Evolutionary conservation across 2,888 invertebrate species (phyloP), one percentile per base, ranked within the genome.

Genomic region (Lysandra coridon): DNA sequence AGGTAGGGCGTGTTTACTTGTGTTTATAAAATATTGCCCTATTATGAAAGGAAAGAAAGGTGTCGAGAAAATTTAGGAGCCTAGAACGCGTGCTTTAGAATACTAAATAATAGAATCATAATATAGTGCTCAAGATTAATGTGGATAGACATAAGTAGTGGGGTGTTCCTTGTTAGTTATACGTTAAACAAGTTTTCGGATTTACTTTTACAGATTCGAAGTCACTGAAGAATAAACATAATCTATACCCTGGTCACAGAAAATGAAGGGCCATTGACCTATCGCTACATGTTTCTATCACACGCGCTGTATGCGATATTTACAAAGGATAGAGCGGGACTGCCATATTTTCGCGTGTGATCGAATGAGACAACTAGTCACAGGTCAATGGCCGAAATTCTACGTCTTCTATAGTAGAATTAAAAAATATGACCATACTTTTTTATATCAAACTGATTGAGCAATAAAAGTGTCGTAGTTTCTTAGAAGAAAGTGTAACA

Each of bases 1-100:
- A 89, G 91, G 92, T 90, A 89, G 91, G 92, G 91, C 89, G 89
- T 90, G 90, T 88, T 89, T 87, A 87, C 84, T 82, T 82, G 82
- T 89, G 91, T 90, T 90, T 89, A 86, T 87, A 89, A 89, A 90
- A 79, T 79, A 75, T 79, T 75, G 53, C 60, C 44, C 57, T 75
- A 75, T 79, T 62, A 75, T 75, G 10, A 17, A 6, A 33, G 57
- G 57, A 14, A 53, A 53, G 30, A 30, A 76, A 75, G 75, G 33
- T 69, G 69, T 37, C 14, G 33, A 69, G 69, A 69, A 64, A 64
- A 69, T 69, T 33, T 37, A 69, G 33, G 69, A 33, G 69, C 14
- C 69, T 69, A 69, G 69, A 33, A 69, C 33, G 69, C 69, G 33
- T 69, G 30, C 64, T 64, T 64, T 30, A 30, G 64, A 62, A 62